phyloP scores from a whole-genome alignment of 2,113 vertebrate genomes.

The Microtus ochrogaster region DNA sequence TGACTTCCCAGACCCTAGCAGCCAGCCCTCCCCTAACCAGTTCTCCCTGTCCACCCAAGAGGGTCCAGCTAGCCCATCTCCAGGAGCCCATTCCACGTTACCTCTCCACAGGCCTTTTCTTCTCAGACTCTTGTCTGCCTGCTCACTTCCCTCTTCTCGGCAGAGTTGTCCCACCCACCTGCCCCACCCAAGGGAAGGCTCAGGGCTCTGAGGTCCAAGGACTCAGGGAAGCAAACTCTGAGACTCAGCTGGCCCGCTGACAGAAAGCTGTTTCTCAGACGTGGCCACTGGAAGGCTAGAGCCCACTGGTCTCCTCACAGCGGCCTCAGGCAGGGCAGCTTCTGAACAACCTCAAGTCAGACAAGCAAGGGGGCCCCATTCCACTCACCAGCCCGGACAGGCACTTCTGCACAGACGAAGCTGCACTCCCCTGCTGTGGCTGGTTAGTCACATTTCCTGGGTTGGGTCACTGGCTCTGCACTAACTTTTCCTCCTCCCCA shows the following conservation, averaged over 20 bases:
- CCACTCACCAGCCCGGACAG: neutral
- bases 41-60: neutral
- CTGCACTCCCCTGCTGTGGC: neutral
- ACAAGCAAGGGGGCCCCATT: neutral
- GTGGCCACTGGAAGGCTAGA: no score
- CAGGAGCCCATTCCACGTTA: neutral
- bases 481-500: slow-evolving; percentile 7
- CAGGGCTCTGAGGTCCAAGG: neutral
- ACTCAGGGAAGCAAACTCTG: neutral
- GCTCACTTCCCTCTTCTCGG: neutral
- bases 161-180: neutral
- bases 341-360: neutral
- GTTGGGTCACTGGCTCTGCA: slow-evolving; percentile 1
- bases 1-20: neutral
- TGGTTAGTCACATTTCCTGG: slow-evolving; percentile 67
- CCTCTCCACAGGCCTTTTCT: neutral
- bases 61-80: neutral
- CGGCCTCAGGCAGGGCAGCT: no score
- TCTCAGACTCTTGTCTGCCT: neutral
- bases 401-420: neutral
- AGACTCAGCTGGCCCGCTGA: neutral
- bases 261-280: neutral
- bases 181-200: neutral
- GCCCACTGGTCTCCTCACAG: no score
- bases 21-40: slow-evolving; percentile 10